A percentile compares a stretch with the other conserved stretches of the same genome.
Evolutionary conservation across 2,888 invertebrate genomes (phyloP).

Genomic region (Mesorhabditis spiculigera): DNA sequence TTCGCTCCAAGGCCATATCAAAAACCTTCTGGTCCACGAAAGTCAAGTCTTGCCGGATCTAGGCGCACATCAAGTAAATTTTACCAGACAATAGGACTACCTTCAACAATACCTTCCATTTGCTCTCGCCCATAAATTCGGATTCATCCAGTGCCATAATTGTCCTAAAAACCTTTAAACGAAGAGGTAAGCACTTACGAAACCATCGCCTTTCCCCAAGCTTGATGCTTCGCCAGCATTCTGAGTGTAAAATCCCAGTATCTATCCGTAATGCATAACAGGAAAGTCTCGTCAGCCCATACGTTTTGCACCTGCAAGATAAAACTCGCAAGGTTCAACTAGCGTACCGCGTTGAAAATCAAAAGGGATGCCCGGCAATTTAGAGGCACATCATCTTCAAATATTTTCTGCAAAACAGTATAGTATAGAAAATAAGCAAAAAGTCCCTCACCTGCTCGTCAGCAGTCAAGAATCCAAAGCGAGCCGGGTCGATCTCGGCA

Average conservation of each 20-base stretch:
- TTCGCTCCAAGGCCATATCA: constrained; percentile 28
- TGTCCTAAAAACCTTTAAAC: background rate
- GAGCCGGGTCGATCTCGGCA: constrained; percentile 13
- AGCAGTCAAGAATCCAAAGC: constrained; percentile 10
- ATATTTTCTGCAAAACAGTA: background rate
- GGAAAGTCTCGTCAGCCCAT: constrained; percentile 77
- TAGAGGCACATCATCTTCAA: background rate
- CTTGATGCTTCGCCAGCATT: constrained; percentile 72
- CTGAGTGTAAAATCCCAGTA: constrained; percentile 86
- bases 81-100: constrained; percentile 10
- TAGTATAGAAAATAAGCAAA: background rate
- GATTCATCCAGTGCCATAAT: constrained; percentile 1
- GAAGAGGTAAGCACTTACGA: constrained; percentile 14
- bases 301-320: constrained; percentile 21
- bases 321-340: too few relatives aligned
- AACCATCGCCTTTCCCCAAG: constrained; percentile 29
- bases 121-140: background rate
- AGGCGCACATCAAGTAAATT: constrained; percentile 12
- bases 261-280: constrained; percentile 71
- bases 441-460: constrained; percentile 10
- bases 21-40: constrained; percentile 23
- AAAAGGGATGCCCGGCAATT: constrained; percentile 7
- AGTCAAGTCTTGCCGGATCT: constrained; percentile 15
- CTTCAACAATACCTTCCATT: background rate
- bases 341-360: constrained; percentile 10